A percentile compares a stretch with the other conserved stretches of the same genome.
Conservation (phyloP, 1,140 invertebrate species). For the Matsumurasca onukii region DNA sequence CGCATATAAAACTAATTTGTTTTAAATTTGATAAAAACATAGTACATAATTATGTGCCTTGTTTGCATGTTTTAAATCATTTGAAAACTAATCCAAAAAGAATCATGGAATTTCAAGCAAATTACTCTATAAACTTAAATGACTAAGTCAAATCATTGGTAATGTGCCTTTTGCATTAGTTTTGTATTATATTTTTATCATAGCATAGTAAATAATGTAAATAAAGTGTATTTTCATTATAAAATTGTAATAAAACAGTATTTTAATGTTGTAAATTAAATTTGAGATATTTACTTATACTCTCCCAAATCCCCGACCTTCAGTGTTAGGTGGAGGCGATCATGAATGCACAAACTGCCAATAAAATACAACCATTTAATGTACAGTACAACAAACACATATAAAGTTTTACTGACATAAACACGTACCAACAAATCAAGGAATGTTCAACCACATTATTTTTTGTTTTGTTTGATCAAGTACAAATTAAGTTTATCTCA, state of each 20-base stretch:
- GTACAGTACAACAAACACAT: too few relatives aligned
- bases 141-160: neutral
- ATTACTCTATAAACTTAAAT: neutral
- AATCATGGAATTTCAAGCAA: neutral
- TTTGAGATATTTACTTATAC: too few relatives aligned
- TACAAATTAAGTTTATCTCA: too few relatives aligned
- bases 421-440: too few relatives aligned
- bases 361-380: too few relatives aligned
- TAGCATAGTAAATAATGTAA: conserved; percentile 8
- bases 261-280: neutral
- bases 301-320: too few relatives aligned
- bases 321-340: too few relatives aligned
- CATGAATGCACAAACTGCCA: too few relatives aligned
- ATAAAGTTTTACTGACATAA: too few relatives aligned
- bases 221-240: conserved; percentile 13
- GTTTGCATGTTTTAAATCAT: neutral
- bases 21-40: neutral
- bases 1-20: neutral
- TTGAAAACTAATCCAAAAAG: neutral
- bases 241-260: neutral
- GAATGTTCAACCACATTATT: too few relatives aligned
- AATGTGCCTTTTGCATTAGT: conserved; percentile 4
- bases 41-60: neutral
- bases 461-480: too few relatives aligned
- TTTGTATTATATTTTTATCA: conserved; percentile 18